Base-by-base conservation (phyloP, 2,888 invertebrate genomes). In the Thera britannica region DNA sequence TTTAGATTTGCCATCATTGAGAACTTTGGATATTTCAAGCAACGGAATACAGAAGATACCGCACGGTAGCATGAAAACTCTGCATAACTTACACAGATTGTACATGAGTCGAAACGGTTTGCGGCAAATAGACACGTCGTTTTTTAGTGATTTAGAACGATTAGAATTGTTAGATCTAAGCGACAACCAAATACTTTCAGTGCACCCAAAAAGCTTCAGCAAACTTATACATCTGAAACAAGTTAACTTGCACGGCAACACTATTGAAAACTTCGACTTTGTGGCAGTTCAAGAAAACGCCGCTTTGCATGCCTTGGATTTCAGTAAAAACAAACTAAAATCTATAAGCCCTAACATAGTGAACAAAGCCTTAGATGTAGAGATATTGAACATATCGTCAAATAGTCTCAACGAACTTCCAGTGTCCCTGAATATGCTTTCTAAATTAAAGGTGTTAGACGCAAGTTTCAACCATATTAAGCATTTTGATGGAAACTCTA, bases 401-500 rank as follows among this genome's bases (percentile, higher is more conserved):
- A 98, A 98, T 85, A 95, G 95, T 65, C 88, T 98, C 60, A 94
- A 95, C 34, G 95, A 96, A 80, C 93, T 98, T 70, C 97, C 98
- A 3, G 90, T 94, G 62, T 96, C 96, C 46, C 88, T 98, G 62
- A 95, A 95, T 65, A 95, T 95, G 72, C 90, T 97, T 73, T 94
- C 95, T 36, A 95, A 95, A 73, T 89, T 98, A 23, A 95, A 96
- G 83, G 91, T 96, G 65, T 91, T 98, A 58, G 97, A 98, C 84
- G 92, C 97, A 67, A 97, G 97, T 81, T 95, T 95, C 83, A 98
- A 98, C 87, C 95, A 96, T 72, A 94, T 98, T 51, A 95, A 95
- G 76, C 92, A 94, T 67, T 94, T 97, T 65, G 95, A 96, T 64
- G 95, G 96, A 0, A 96, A 96, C 75, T 94, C 96, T 0, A 91